These are phyloP conservation scores for Notechis scutatus DNA, from an alignment of 2,113 vertebrate genomes.

Conservation along the genomic window DNA sequence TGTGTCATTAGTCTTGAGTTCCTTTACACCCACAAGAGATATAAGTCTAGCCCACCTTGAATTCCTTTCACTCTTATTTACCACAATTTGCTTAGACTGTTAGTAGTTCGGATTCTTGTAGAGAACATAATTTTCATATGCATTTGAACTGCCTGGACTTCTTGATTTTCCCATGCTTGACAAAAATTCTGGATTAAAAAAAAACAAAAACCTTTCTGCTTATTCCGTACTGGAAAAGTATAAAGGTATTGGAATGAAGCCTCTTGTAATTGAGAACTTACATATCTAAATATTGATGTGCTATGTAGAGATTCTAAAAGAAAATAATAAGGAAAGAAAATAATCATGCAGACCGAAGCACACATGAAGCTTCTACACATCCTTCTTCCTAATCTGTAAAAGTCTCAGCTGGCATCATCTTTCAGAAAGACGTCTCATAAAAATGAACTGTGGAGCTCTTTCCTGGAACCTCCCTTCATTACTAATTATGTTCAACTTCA, in stretches of 20 bases:
- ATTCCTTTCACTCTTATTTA: no score
- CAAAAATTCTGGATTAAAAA: background rate
- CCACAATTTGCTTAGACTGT: no score
- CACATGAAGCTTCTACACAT: background rate
- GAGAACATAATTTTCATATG: no score
- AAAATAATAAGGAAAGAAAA: background rate
- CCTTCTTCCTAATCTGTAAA: background rate
- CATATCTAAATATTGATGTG: background rate
- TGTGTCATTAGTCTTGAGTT: no score
- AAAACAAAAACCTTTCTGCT: no score
- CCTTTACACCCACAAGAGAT: no score
- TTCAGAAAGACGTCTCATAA: conserved; percentile 33
- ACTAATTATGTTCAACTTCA: conserved; percentile 61
- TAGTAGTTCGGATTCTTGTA: no score
- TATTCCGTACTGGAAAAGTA: no score
- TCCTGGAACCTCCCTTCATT: conserved; percentile 51
- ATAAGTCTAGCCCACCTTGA: no score
- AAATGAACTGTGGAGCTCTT: conserved; percentile 40
- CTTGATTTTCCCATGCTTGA: no score
- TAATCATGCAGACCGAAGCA: background rate
- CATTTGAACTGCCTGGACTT: no score
- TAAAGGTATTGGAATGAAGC: background rate
- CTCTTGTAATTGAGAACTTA: background rate
- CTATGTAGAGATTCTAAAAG: background rate
- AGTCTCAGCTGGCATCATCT: background rate